These are phyloP conservation scores for Psylliodes chrysocephalus DNA, from an alignment of 2,888 invertebrate genomes.

Conservation along the genomic window DNA sequence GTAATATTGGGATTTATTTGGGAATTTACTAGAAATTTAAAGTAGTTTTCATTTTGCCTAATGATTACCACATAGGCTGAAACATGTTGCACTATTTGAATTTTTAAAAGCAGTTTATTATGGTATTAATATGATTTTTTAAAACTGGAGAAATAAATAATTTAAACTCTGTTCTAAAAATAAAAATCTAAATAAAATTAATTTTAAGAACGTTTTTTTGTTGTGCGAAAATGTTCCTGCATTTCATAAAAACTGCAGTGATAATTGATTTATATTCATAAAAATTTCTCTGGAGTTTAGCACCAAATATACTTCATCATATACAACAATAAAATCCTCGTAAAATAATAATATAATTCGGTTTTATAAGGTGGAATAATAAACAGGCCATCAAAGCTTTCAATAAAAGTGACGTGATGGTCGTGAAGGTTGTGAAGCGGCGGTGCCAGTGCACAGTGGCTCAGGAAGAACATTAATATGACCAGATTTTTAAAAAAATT, in stretches of 20 bases:
- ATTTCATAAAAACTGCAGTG: neutral
- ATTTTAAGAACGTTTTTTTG: too few relatives aligned
- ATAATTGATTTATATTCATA: neutral
- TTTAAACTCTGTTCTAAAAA: too few relatives aligned
- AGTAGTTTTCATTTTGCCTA: too few relatives aligned
- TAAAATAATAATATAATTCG: slow-evolving; percentile 60
- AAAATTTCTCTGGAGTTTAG: neutral
- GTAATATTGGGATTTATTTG: too few relatives aligned
- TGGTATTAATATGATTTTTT: too few relatives aligned
- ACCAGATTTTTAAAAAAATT: neutral
- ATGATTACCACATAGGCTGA: too few relatives aligned
- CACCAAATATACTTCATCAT: slow-evolving; percentile 39
- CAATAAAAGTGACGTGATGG: slow-evolving; percentile 63
- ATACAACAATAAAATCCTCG: slow-evolving; percentile 53
- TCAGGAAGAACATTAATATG: neutral
- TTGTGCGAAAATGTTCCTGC: too few relatives aligned
- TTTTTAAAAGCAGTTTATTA: too few relatives aligned
- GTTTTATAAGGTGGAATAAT: slow-evolving; percentile 63
- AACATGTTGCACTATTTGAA: too few relatives aligned
- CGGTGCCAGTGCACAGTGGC: neutral
- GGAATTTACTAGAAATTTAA: too few relatives aligned
- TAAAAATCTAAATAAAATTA: too few relatives aligned
- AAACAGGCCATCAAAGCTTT: slow-evolving; percentile 63
- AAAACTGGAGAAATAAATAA: too few relatives aligned
- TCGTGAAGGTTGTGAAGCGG: slow-evolving; percentile 13